Conservation (phyloP, 2,888 invertebrate genomes). For the Eristalinus aeneus region DNA sequence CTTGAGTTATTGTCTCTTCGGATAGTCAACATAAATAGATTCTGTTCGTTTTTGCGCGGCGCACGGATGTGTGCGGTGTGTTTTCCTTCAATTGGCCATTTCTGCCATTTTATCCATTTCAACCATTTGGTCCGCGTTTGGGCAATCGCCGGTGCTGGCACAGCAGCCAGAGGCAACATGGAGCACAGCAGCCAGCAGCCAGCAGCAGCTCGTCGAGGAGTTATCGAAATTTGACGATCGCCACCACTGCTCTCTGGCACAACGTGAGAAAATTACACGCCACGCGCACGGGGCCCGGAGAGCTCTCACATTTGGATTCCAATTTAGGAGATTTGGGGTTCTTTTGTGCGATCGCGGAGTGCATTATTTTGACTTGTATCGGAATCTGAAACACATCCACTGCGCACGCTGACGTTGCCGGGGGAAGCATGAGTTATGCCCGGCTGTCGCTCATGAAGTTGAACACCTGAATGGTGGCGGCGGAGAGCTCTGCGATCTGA, state of each 20-base stretch:
- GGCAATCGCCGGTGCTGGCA: slow-evolving; percentile 44
- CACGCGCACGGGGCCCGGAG: slow-evolving; percentile 5
- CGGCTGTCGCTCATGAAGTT: slow-evolving; percentile 69
- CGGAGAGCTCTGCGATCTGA: slow-evolving; percentile 60
- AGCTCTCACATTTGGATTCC: slow-evolving; percentile 57
- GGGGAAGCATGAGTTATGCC: slow-evolving; percentile 66
- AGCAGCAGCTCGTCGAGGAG: slow-evolving; percentile 19
- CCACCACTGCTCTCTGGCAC: slow-evolving; percentile 23
- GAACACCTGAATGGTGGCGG: slow-evolving; percentile 64
- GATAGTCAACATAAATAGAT: slow-evolving; percentile 68
- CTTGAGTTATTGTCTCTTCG: slow-evolving; percentile 70
- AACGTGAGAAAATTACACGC: slow-evolving; percentile 67
- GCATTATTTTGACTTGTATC: slow-evolving; percentile 18
- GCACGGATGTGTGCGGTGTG: slow-evolving; percentile 62
- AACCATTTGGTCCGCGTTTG: slow-evolving; percentile 31
- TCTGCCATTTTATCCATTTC: background rate
- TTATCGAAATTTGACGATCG: slow-evolving; percentile 71
- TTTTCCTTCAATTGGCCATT: slow-evolving; percentile 61
- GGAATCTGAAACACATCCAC: slow-evolving; percentile 19
- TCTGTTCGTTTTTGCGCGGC: background rate
- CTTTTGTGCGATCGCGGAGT: slow-evolving; percentile 46
- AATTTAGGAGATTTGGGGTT: slow-evolving; percentile 64
- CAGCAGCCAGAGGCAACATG: too few relatives aligned
- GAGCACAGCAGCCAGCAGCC: background rate
- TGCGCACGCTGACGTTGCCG: background rate